Evolutionary conservation across 2,113 vertebrate species (phyloP).

Genomic region (Hepsetus odoe): DNA sequence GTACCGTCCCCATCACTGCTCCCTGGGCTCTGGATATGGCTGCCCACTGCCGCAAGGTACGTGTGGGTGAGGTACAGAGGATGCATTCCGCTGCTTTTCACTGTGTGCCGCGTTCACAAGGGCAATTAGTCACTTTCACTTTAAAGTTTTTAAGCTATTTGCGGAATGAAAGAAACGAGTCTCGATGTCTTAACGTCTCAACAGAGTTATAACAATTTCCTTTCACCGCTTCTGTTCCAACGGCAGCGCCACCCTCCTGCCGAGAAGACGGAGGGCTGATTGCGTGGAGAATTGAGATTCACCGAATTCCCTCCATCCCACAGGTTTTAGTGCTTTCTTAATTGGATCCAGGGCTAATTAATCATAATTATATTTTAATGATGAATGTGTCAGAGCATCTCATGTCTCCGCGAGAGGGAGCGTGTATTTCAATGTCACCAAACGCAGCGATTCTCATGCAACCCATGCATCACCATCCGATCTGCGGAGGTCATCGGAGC

Average conservation of each 20-base stretch:
- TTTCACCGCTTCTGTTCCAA: background rate
- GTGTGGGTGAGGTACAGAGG: too few species aligned
- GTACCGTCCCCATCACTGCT: too few species aligned
- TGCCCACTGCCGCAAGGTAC: too few species aligned
- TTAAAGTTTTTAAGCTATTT: too few species aligned
- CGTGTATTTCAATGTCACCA: slow-evolving; percentile 64
- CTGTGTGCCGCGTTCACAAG: too few species aligned
- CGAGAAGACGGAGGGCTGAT: slow-evolving; percentile 54
- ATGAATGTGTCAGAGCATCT: slow-evolving; percentile 59
- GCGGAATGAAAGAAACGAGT: too few species aligned
- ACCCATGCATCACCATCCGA: background rate
- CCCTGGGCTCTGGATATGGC: too few species aligned
- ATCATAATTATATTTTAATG: slow-evolving; percentile 75
- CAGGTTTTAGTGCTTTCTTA: slow-evolving; percentile 60
- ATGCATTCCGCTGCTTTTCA: too few species aligned
- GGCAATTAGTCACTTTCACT: too few species aligned
- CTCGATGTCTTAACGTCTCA: too few species aligned
- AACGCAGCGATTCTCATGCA: slow-evolving; percentile 60
- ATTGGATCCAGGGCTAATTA: slow-evolving; percentile 74
- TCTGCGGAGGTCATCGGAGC: slow-evolving; percentile 21
- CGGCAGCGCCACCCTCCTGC: slow-evolving; percentile 44
- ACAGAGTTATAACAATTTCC: background rate
- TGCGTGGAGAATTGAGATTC: slow-evolving; percentile 60
- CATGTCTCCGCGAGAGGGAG: slow-evolving; percentile 59
- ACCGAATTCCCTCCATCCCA: slow-evolving; percentile 47